These are phyloP conservation scores for Lasioglossum malachurum DNA, from an alignment of 2,888 invertebrate species.

Conservation along the genomic window DNA sequence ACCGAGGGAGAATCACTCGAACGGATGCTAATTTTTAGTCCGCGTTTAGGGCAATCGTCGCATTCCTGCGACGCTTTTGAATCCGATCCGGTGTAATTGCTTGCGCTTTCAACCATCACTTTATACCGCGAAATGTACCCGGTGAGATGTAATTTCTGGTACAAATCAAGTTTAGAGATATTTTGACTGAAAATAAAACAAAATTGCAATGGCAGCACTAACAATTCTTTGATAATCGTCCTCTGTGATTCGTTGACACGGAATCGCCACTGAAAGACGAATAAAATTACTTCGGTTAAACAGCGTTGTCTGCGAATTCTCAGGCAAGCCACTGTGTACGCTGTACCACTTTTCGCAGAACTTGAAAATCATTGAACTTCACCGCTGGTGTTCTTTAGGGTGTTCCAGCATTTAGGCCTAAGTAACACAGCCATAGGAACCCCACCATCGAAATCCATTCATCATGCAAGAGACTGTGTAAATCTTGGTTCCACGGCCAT, in stretches of 20 bases:
- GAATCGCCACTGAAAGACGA: not conserved
- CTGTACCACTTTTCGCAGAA: too few relatives aligned
- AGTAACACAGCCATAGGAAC: not conserved
- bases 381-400: not conserved
- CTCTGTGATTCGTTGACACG: not conserved
- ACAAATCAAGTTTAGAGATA: not conserved
- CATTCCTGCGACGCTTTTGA: slow-evolving; percentile 3
- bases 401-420: not conserved
- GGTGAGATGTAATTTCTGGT: not conserved
- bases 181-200: not conserved
- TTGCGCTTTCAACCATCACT: not conserved
- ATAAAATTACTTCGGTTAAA: not conserved
- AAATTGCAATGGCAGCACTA: not conserved
- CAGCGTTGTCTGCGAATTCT: not conserved
- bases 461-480: not conserved
- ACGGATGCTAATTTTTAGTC: slow-evolving; percentile 67
- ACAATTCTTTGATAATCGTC: too few relatives aligned
- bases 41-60: slow-evolving; percentile 48
- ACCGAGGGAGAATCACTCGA: slow-evolving; percentile 17
- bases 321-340: not conserved
- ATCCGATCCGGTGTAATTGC: not conserved
- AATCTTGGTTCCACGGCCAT: not conserved
- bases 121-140: not conserved
- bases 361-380: not conserved
- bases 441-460: not conserved